A percentile compares a stretch with the other conserved stretches of the same genome.
phyloP scores from a whole-genome alignment of 2,888 invertebrate species.

The Caenorhabditis panamensis region DNA sequence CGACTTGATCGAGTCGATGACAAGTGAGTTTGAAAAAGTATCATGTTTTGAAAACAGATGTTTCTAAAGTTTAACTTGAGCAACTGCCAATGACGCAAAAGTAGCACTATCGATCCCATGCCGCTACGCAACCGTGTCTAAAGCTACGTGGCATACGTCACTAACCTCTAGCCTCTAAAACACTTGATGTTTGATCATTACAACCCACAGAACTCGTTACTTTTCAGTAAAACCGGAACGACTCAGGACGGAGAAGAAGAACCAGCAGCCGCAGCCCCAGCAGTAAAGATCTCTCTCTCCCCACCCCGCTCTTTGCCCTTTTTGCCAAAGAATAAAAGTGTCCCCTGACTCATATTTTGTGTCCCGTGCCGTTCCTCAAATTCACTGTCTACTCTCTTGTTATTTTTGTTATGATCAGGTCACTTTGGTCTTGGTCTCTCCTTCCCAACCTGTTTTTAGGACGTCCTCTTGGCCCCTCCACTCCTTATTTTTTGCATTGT shows the following conservation, averaged over 20 bases:
- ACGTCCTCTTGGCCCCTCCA: not conserved
- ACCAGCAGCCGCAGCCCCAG: no score
- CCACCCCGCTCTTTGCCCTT: not conserved
- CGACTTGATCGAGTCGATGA: conserved; percentile 49
- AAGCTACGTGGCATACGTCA: no score
- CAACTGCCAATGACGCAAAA: no score
- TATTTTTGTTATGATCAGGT: conserved; percentile 4
- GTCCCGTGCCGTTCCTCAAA: conserved; percentile 40
- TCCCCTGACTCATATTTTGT: conserved; percentile 17
- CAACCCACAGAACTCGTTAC: conserved; percentile 1
- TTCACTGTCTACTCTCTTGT: conserved; percentile 34
- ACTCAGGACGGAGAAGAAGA: conserved; percentile 1
- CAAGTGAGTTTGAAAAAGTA: no score
- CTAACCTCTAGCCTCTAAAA: not conserved
- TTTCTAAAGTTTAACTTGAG: no score
- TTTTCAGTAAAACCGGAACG: conserved; percentile 51
- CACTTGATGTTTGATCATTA: conserved; percentile 4
- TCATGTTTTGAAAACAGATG: no score
- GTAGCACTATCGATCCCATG: no score
- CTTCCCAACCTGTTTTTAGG: conserved; percentile 35
- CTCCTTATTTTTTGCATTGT: conserved; percentile 25
- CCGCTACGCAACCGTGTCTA: no score
- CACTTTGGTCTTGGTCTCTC: not conserved
- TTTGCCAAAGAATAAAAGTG: conserved; percentile 30
- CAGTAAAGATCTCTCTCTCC: not conserved